Base-by-base conservation (phyloP, 2,888 invertebrate genomes). In the Cylloceria caligata region DNA sequence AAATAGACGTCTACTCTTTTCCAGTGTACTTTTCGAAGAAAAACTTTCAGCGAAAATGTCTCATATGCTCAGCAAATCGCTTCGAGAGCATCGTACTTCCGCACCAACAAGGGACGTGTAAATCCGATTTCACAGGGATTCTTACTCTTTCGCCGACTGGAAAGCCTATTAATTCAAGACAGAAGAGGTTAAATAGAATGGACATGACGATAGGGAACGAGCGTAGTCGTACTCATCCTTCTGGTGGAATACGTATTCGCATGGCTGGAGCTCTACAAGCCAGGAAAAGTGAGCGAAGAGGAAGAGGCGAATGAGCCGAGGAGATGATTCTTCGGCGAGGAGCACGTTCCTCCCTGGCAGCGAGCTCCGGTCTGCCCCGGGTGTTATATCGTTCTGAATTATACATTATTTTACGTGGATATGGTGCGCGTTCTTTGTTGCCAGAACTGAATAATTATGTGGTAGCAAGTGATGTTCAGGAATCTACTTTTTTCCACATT, bases 301-400 rank as follows among this genome's bases (percentile, higher is more conserved):
- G 19, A 45, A 30, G 45, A 13, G 57, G 13, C 24, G 65, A 19
- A 67, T 21, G 39, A 60, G 68, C 42, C 16, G 13, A 60, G 57
- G 24, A 47, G 71, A 57, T 65, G 49, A 55, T 72, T 72, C 55
- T 65, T 64, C 11, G 47, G 71, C 34, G 55, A 39, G 72, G 65
- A 55, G 52, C 64, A 65, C 62, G 65, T 65, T 36, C 49, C 62
- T 42, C 76, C 49, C 47, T 19, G 49, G n/a, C 34, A 34, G 19
- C 45, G 30, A 39, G 65, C 74, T 75, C 13, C 42, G 16, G 9
- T 16, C 30, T 57, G 45, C 64, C 77, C 65, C 69, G 76, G 79
- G 84, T 77, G 84, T 84, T 81, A 77, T 79, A 86, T 85, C 83
- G 84, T 74, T 83, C 81, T 87, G 86, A 86, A 86, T 87, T 86